These are phyloP conservation scores for Pygocentrus nattereri DNA, from an alignment of 2,797 vertebrate genomes.

Conservation along the genomic window DNA sequence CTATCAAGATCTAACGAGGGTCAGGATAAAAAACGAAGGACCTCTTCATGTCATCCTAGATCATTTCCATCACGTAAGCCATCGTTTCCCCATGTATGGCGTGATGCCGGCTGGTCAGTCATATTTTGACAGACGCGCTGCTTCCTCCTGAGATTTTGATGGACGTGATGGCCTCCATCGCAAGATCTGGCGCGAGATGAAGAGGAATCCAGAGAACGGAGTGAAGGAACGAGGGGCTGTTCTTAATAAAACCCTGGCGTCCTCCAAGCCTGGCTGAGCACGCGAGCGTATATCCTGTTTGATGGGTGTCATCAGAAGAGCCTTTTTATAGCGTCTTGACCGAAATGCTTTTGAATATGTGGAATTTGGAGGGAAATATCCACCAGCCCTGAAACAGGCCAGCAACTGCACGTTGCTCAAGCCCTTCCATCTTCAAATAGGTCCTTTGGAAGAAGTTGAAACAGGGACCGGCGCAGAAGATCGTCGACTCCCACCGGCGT, in stretches of 20 bases:
- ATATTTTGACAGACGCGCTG: constrained; percentile 45
- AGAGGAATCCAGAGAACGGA: constrained; percentile 55
- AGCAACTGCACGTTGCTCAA: neutral
- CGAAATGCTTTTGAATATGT: constrained; percentile 24
- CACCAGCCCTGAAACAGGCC: too few relatives aligned
- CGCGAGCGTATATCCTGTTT: constrained; percentile 77
- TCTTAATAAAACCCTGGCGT: constrained; percentile 78
- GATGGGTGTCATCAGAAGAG: constrained; percentile 67
- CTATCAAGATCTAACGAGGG: neutral
- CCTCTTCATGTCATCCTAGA: constrained; percentile 12
- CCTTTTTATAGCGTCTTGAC: constrained; percentile 37
- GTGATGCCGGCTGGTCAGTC: constrained; percentile 19
- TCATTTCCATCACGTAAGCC: constrained; percentile 14
- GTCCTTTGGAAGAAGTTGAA: neutral
- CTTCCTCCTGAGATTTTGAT: constrained; percentile 33
- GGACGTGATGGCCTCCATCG: constrained; percentile 46
- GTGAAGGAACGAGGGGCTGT: constrained; percentile 66
- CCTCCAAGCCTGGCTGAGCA: constrained; percentile 72
- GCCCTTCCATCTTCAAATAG: neutral
- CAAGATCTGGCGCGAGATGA: constrained; percentile 46
- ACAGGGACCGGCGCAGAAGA: neutral
- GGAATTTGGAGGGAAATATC: neutral
- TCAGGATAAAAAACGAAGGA: too few relatives aligned
- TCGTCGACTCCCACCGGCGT: neutral
- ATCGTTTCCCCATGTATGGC: constrained; percentile 30